These are phyloP conservation scores for Pterophyllum scalare DNA, from an alignment of 2,113 vertebrate genomes.

Conservation along the genomic window DNA sequence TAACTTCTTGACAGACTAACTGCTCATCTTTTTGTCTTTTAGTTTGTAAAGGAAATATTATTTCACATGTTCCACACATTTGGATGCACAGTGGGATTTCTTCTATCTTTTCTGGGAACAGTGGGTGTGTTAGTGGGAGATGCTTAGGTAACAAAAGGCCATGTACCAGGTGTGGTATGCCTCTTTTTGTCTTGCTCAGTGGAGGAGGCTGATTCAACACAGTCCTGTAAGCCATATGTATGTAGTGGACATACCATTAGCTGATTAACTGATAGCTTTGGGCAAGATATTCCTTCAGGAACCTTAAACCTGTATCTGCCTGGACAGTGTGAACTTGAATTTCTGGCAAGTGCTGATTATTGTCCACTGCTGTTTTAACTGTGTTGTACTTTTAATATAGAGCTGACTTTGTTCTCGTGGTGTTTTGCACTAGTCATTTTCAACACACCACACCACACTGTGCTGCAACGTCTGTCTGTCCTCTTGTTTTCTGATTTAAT, in stretches of 20 bases:
- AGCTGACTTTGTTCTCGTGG: background rate
- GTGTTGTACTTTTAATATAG: background rate
- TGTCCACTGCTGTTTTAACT: no score
- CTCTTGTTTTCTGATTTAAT: no score
- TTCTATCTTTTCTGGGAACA: background rate
- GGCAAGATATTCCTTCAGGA: background rate
- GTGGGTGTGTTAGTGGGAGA: background rate
- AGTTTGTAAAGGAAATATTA: no score
- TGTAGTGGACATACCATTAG: background rate
- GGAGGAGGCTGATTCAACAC: background rate
- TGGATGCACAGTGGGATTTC: background rate
- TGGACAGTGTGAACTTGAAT: no score
- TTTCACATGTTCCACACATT: no score
- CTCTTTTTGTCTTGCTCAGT: background rate
- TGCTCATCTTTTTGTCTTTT: background rate
- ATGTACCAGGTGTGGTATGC: rapidly evolving
- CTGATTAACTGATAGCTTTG: background rate
- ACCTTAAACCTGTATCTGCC: no score
- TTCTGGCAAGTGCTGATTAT: no score
- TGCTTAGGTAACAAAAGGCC: background rate
- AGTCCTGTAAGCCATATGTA: background rate
- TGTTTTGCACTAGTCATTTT: background rate
- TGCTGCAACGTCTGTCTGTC: no score
- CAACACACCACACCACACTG: no score
- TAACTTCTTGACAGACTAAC: no score